phyloP scores from a whole-genome alignment of 2,797 vertebrate species.

The Crax fasciolata region DNA sequence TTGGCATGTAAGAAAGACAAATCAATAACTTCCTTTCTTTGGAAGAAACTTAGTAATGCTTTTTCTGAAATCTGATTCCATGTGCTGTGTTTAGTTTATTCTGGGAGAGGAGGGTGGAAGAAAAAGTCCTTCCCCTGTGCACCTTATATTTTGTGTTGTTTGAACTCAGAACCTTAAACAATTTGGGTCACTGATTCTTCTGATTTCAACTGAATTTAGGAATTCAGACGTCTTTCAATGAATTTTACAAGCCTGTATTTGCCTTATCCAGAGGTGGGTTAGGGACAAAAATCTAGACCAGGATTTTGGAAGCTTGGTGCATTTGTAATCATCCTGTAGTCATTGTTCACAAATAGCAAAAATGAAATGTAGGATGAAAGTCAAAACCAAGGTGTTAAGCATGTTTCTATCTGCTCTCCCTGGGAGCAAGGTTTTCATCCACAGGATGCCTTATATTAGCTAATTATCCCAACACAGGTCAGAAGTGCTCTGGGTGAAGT shows the following conservation, averaged over 20 bases:
- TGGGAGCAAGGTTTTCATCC: background rate
- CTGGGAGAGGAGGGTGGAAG: too few species aligned
- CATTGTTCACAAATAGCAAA: background rate
- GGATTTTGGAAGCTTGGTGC: background rate
- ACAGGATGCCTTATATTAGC: background rate
- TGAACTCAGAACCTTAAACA: background rate
- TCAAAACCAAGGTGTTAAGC: background rate
- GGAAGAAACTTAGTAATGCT: background rate
- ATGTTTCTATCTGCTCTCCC: background rate
- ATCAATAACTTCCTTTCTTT: background rate
- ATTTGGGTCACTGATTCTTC: background rate
- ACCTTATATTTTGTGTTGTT: accelerated
- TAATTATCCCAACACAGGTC: background rate
- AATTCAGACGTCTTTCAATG: background rate
- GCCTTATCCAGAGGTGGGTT: background rate
- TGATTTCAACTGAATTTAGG: background rate
- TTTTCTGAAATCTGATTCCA: background rate
- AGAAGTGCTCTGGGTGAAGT: background rate
- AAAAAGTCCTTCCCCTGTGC: background rate
- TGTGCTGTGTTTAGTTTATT: background rate
- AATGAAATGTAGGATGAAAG: background rate
- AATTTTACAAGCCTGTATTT: background rate
- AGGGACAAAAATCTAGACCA: background rate
- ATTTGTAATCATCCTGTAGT: background rate
- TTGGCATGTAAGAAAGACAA: background rate